A percentile compares a stretch with the other conserved stretches of the same genome.
These are phyloP conservation scores for Sebastolobus alascanus DNA, from an alignment of 2,797 vertebrate genomes.

Conservation along the genomic window DNA sequence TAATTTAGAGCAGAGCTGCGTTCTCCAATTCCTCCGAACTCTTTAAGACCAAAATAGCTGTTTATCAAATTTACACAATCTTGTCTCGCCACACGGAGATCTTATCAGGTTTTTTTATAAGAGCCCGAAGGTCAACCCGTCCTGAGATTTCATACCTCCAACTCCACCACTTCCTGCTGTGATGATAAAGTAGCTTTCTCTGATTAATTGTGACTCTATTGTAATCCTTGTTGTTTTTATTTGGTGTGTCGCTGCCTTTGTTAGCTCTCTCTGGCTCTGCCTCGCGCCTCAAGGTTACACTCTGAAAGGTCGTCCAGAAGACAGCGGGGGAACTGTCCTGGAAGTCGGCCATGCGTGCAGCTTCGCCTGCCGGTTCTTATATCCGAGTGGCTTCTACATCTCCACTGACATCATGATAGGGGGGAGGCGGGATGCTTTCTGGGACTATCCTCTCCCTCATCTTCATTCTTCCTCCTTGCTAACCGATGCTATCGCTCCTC, in stretches of 20 bases:
- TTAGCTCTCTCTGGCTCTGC: constrained; percentile 16
- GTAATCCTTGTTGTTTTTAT: not conserved
- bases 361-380: constrained; percentile 16
- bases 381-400: constrained; percentile 14
- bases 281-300: constrained; percentile 40
- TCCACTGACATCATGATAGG: not conserved
- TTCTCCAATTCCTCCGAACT: constrained; percentile 12
- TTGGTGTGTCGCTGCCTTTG: not conserved
- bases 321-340: constrained; percentile 42
- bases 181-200: not conserved
- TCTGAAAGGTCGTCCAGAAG: constrained; percentile 49
- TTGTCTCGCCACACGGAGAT: not conserved
- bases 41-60: constrained; percentile 23
- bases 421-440: not conserved
- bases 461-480: not conserved
- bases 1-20: constrained; percentile 33
- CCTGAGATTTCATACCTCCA: not conserved
- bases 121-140: not conserved
- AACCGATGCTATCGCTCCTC: constrained; percentile 8
- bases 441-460: not conserved
- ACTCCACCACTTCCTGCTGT: not conserved
- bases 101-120: not conserved
- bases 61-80: constrained; percentile 18
- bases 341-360: constrained; percentile 40
- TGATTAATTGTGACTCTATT: not conserved